Base-by-base conservation (phyloP, 2,888 invertebrate species). In the Pyrrhopygopsis socrates region DNA sequence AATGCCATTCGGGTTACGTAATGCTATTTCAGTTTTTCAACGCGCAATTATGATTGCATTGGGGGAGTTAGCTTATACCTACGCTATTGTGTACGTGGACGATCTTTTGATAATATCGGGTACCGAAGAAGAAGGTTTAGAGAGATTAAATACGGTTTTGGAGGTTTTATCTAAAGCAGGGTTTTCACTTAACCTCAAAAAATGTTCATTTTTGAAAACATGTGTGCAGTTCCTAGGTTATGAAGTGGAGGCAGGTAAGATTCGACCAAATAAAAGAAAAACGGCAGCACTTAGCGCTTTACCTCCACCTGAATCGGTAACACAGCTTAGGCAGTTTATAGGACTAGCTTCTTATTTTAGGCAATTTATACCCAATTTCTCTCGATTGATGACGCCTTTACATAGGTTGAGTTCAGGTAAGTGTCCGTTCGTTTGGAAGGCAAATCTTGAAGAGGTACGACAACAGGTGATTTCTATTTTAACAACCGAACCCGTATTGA, bases 1-100 rank as follows among this genome's bases (percentile, higher is more conserved):
- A 2, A 93, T 94, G 93, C 94, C 93, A 0, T 95, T 93, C 73
- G 93, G 93, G 0, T 41, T 94, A 1, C 38, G 86, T 9, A 93
- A 93, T 38, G 91, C 94, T 0, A 65, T 67, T 2, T 88, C 93
- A 0, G 93, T 94, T 13, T 93, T 86, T 73, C 91, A 91, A 50
- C 38, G 89, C 4, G 71, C 83, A 22, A 92, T 91, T 2, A 89
- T 86, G 70, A 77, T 54, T 18, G 90, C 92, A 0, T 29, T 87
- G 41, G 67, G n/a, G 0, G 73, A 80, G 0, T 68, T 92, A 8
- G 13, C 83, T 5, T 77, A 68, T 27, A 71, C 29, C n/a, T 73
- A 73, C 65, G 86, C 81, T 20, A 90, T 91, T 2, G 93, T 94
- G 0, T 95, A 95, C 27, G 83, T 95, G 0, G 94, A 94, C 81